These are phyloP conservation scores for Sphinx pinastri DNA, from an alignment of 2,888 invertebrate species.

Conservation along the genomic window DNA sequence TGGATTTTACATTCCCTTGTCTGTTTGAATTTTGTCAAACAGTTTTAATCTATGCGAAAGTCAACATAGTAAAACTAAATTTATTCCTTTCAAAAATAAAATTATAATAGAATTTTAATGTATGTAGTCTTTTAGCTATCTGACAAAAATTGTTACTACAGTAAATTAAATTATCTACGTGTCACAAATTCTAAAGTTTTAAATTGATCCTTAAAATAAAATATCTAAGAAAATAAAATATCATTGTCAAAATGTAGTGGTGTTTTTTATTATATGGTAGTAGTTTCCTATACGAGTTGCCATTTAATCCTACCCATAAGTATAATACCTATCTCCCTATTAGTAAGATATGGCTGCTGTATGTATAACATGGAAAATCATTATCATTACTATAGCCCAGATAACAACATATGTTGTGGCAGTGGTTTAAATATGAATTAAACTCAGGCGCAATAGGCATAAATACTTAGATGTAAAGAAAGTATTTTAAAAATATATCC, in stretches of 20 bases:
- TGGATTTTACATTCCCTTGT: constrained; percentile 43
- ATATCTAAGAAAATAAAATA: constrained; percentile 27
- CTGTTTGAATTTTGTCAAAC: constrained; percentile 31
- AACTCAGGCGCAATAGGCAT: too few relatives aligned
- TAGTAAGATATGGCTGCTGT: too few relatives aligned
- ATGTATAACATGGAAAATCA: too few relatives aligned
- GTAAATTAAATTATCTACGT: constrained; percentile 40
- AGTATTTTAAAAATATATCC: too few relatives aligned
- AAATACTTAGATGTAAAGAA: too few relatives aligned
- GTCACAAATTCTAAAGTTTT: constrained; percentile 51
- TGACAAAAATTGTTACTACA: constrained; percentile 38
- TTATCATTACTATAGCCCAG: too few relatives aligned
- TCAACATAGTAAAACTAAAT: not conserved
- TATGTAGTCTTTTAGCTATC: constrained; percentile 39
- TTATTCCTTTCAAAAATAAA: not conserved
- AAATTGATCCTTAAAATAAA: constrained; percentile 37
- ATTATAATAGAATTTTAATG: constrained; percentile 14
- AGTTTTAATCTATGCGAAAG: not conserved
- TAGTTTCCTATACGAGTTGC: not conserved
- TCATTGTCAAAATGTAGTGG: constrained; percentile 11
- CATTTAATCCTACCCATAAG: too few relatives aligned
- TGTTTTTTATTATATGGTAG: not conserved
- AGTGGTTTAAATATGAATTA: too few relatives aligned
- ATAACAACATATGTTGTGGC: too few relatives aligned
- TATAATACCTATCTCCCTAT: too few relatives aligned